Evolutionary conservation across 2,113 vertebrate species (phyloP).

Genomic region (Chroicocephalus ridibundus): DNA sequence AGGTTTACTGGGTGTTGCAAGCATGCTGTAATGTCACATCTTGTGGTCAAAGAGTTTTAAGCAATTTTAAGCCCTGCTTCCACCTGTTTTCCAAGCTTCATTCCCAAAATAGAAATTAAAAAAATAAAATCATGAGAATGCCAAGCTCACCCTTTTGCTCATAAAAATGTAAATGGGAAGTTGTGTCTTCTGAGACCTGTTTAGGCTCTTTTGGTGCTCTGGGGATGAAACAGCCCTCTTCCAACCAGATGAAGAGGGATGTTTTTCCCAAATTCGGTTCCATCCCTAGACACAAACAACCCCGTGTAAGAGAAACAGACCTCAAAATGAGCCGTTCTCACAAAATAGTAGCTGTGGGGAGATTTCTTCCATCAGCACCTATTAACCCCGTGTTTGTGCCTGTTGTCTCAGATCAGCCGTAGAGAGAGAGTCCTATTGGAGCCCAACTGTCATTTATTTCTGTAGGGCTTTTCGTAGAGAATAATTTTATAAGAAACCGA

Average conservation of each 20-base stretch:
- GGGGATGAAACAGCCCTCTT: background rate
- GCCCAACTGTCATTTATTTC: background rate
- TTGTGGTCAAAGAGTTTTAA: background rate
- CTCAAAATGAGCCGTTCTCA: background rate
- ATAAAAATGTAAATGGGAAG: background rate
- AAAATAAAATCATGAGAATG: background rate
- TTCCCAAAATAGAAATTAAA: background rate
- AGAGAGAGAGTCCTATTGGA: background rate
- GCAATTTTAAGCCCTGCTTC: background rate
- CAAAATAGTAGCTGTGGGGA: background rate
- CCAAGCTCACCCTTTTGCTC: background rate
- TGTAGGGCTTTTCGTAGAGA: background rate
- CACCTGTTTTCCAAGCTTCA: background rate
- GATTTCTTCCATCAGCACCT: background rate
- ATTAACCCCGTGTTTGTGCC: background rate
- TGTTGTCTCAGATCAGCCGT: accelerated
- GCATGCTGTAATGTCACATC: background rate
- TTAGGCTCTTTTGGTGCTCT: background rate
- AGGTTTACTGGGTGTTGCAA: background rate
- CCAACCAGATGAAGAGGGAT: background rate
- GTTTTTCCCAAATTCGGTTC: background rate
- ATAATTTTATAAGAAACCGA: background rate
- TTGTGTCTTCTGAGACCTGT: background rate
- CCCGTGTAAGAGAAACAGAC: background rate
- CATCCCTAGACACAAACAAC: background rate